Evolutionary conservation across 2,888 invertebrate species (phyloP).

Genomic region (Geotrupes spiniger): DNA sequence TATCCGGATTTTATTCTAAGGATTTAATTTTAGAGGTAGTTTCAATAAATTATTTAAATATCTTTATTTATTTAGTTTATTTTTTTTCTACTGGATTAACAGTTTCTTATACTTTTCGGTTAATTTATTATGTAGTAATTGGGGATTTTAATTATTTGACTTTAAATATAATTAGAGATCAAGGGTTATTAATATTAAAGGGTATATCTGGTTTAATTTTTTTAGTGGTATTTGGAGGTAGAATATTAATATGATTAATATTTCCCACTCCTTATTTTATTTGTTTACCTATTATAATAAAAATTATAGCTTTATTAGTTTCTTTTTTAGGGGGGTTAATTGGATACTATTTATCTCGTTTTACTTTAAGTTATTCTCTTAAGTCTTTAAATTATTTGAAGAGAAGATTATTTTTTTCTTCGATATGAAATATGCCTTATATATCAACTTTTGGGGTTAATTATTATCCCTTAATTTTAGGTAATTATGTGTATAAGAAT

Average conservation of each 20-base stretch:
- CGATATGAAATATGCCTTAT: constrained; percentile 57
- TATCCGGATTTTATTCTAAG: constrained; percentile 63
- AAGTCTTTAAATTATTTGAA: constrained; percentile 44
- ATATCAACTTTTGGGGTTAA: constrained; percentile 44
- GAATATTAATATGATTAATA: constrained; percentile 55
- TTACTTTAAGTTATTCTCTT: constrained; percentile 48
- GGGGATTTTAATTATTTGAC: constrained; percentile 38
- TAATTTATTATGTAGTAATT: constrained; percentile 56
- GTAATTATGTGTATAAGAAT: constrained; percentile 51
- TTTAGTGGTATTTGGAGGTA: constrained; percentile 56
- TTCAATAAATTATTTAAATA: constrained; percentile 55
- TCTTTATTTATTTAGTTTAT: constrained; percentile 55
- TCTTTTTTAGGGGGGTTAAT: constrained; percentile 48
- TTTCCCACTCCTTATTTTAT: constrained; percentile 54
- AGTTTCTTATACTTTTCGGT: constrained; percentile 57
- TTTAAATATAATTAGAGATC: constrained; percentile 54
- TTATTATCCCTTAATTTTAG: constrained; percentile 51
- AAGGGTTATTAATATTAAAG: constrained; percentile 52
- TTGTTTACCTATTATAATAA: constrained; percentile 54
- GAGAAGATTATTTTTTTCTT: constrained; percentile 39
- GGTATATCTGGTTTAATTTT: constrained; percentile 48
- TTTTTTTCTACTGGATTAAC: constrained; percentile 60
- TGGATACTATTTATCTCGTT: constrained; percentile 51
- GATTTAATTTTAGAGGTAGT: constrained; percentile 61
- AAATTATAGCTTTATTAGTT: constrained; percentile 55